Conservation (phyloP, 1,140 invertebrate species). For the Drosophila lini region DNA sequence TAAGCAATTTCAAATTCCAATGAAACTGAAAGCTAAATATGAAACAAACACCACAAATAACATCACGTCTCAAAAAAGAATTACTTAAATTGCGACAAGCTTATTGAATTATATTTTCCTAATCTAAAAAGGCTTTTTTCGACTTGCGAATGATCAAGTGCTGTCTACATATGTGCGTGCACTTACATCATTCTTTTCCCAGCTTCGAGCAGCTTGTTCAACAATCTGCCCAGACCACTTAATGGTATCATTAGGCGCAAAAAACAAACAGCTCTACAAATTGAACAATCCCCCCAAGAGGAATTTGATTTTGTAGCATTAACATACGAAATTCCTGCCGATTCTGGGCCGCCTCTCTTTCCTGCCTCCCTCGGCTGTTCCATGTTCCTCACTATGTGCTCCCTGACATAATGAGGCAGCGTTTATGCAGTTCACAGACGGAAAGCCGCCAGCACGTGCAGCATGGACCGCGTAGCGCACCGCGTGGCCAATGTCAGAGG, state of each 20-base stretch:
- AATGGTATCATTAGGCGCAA: slow-evolving; percentile 47
- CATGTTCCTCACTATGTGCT: slow-evolving; percentile 30
- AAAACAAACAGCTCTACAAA: slow-evolving; percentile 47
- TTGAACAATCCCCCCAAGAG: slow-evolving; percentile 47
- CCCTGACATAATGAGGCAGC: slow-evolving; percentile 67
- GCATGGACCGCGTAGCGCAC: slow-evolving; percentile 47
- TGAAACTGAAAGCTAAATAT: neutral
- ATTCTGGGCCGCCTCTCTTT: slow-evolving; percentile 16
- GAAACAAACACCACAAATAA: neutral
- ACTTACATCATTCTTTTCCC: slow-evolving; percentile 14
- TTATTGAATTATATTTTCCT: neutral
- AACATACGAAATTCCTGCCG: slow-evolving; percentile 44
- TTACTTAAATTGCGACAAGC: neutral
- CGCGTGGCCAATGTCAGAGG: slow-evolving; percentile 60
- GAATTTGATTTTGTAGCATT: slow-evolving; percentile 43
- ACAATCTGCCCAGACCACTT: slow-evolving; percentile 46
- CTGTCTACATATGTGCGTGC: slow-evolving; percentile 3
- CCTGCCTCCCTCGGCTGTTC: slow-evolving; percentile 12
- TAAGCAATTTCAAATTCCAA: neutral
- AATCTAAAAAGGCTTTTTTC: neutral
- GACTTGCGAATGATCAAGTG: neutral
- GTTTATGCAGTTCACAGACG: slow-evolving; percentile 72
- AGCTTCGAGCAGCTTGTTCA: slow-evolving; percentile 6
- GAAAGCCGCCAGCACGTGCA: slow-evolving; percentile 48
- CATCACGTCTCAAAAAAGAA: slow-evolving; percentile 19